These are phyloP conservation scores for Apostichopus leukothele DNA, from an alignment of 53 echinoderm and acorn worm genomes.

Conservation along the genomic window DNA sequence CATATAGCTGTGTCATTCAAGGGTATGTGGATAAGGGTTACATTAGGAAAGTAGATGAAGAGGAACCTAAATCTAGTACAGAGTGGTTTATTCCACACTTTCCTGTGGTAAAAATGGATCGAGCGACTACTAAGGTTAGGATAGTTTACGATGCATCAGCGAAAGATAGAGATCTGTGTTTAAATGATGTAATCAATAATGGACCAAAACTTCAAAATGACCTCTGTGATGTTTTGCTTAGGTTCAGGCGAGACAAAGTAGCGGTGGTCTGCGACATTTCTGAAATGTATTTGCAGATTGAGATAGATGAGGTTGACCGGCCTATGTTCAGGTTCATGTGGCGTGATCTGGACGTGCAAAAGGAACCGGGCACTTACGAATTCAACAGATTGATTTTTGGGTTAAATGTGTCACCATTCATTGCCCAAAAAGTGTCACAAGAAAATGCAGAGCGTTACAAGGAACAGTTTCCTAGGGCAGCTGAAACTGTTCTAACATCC, in stretches of 20 bases:
- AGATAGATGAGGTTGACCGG: slow-evolving; percentile 37
- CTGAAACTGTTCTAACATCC: too few species aligned
- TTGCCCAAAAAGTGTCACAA: slow-evolving; percentile 51
- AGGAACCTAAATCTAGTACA: neutral
- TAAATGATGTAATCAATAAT: slow-evolving; percentile 45
- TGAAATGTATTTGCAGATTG: slow-evolving; percentile 59
- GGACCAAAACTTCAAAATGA: slow-evolving; percentile 54
- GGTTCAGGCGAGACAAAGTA: slow-evolving; percentile 50
- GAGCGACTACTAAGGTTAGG: slow-evolving; percentile 20
- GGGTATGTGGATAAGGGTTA: slow-evolving; percentile 41
- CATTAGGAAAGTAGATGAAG: slow-evolving; percentile 11
- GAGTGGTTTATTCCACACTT: slow-evolving; percentile 35
- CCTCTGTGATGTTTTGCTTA: slow-evolving; percentile 49
- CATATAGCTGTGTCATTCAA: slow-evolving; percentile 22
- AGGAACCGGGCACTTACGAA: slow-evolving; percentile 17
- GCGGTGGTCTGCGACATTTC: slow-evolving; percentile 51
- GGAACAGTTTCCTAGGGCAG: slow-evolving; percentile 23
- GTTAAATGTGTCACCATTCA: slow-evolving; percentile 55
- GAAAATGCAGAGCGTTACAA: slow-evolving; percentile 20
- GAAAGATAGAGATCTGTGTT: slow-evolving; percentile 2
- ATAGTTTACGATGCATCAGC: slow-evolving; percentile 44
- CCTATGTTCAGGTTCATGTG: slow-evolving; percentile 49
- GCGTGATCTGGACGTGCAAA: slow-evolving; percentile 33
- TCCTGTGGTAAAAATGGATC: slow-evolving; percentile 10
- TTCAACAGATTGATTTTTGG: slow-evolving; percentile 54